These are phyloP conservation scores for Eolophus roseicapilla DNA, from an alignment of 2,113 vertebrate species.

Conservation along the genomic window DNA sequence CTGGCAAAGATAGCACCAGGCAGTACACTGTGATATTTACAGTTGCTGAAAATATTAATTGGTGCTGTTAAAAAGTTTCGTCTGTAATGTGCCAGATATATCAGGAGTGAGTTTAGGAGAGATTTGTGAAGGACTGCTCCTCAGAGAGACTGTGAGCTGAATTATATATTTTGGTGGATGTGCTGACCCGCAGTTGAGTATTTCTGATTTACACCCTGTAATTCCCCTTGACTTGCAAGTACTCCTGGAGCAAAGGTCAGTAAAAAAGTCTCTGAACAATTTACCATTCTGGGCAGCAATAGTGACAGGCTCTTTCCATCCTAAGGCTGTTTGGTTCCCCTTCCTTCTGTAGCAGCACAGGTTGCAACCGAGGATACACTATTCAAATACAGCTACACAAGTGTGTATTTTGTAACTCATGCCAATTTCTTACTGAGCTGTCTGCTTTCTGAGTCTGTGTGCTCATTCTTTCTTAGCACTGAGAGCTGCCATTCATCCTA, in stretches of 20 bases:
- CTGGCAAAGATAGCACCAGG: neutral
- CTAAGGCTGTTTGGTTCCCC: neutral
- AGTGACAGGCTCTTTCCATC: neutral
- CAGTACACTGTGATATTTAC: neutral
- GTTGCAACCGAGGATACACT: neutral
- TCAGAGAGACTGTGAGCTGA: neutral
- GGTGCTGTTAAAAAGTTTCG: neutral
- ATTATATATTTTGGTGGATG: neutral
- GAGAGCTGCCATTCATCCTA: neutral
- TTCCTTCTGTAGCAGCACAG: neutral
- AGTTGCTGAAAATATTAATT: constrained; percentile 29
- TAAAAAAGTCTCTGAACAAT: constrained; percentile 7
- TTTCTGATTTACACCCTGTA: constrained; percentile 25
- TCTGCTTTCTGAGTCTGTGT: neutral
- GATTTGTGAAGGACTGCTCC: neutral
- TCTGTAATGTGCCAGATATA: neutral
- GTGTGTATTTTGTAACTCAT: neutral
- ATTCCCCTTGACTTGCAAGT: constrained; percentile 20
- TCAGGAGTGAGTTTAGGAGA: neutral
- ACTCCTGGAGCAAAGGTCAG: neutral
- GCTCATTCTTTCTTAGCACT: neutral
- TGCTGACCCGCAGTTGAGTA: neutral
- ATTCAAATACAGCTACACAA: neutral
- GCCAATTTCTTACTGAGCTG: neutral
- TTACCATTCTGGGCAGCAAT: neutral